A percentile compares a stretch with the other conserved stretches of the same genome.
These are phyloP conservation scores for Leucoraja ocellata DNA, from an alignment of 2,797 vertebrate genomes.

Conservation along the genomic window DNA sequence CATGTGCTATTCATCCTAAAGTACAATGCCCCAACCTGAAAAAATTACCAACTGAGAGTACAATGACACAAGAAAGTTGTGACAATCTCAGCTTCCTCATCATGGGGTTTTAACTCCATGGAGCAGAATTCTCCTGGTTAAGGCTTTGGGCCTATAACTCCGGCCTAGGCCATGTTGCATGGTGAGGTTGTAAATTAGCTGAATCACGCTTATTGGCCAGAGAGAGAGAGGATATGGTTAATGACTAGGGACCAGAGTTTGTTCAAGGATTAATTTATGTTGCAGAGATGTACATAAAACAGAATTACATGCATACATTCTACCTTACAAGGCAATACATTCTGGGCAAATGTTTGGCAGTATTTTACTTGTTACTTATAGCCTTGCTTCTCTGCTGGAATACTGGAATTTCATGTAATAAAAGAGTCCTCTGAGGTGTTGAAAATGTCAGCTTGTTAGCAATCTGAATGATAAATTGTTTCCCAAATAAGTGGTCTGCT, in stretches of 20 bases:
- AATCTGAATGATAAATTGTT: neutral
- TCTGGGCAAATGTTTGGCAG: neutral
- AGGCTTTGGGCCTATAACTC: neutral
- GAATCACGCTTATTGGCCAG: neutral
- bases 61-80: neutral
- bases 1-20: neutral
- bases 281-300: neutral
- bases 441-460: conserved; percentile 7
- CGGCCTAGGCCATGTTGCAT: neutral
- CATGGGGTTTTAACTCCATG: neutral
- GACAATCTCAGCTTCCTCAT: neutral
- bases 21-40: neutral
- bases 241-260: neutral
- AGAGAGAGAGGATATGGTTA: neutral
- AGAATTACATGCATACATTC: neutral
- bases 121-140: neutral
- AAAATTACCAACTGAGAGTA: neutral
- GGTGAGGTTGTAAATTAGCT: neutral
- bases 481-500: neutral
- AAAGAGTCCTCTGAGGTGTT: neutral
- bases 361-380: neutral
- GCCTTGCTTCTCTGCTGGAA: neutral
- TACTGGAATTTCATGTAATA: neutral
- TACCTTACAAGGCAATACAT: neutral
- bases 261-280: neutral